These are phyloP conservation scores for Xiphydria camelus DNA, from an alignment of 2,888 invertebrate species.

Conservation along the genomic window DNA sequence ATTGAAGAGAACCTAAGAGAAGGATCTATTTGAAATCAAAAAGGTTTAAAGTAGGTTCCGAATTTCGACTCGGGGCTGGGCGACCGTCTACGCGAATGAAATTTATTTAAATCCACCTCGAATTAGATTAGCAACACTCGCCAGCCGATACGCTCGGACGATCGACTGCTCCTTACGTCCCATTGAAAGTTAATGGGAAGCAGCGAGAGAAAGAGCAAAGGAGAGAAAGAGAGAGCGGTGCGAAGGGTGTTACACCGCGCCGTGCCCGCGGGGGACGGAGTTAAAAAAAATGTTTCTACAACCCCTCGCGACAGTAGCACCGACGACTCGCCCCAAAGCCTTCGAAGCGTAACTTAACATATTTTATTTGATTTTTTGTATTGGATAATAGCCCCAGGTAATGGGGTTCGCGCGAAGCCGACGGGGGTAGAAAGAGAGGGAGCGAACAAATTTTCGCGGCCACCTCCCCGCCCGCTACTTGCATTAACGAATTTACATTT, in stretches of 20 bases:
- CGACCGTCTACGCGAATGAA: too few species aligned
- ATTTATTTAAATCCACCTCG: too few species aligned
- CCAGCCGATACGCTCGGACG: too few species aligned
- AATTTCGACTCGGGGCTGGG: too few species aligned
- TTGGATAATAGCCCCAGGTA: conserved; percentile 58
- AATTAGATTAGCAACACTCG: too few species aligned
- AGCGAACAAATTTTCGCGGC: conserved; percentile 46
- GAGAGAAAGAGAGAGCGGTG: conserved; percentile 26
- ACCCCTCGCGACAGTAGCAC: conserved; percentile 28
- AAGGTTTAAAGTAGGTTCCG: too few species aligned
- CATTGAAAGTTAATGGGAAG: conserved; percentile 39
- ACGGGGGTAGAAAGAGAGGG: conserved; percentile 6
- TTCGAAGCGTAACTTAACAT: conserved; percentile 54
- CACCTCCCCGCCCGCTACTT: conserved; percentile 32
- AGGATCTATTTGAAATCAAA: too few species aligned
- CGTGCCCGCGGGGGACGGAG: conserved; percentile 18
- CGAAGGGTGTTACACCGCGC: too few species aligned
- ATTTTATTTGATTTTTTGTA: conserved; percentile 58
- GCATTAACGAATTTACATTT: conserved; percentile 59
- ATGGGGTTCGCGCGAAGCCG: conserved; percentile 42
- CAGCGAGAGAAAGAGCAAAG: conserved; percentile 7
- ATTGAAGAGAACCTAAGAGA: too few species aligned
- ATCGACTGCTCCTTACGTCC: conserved; percentile 32
- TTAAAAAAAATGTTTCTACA: conserved; percentile 35
- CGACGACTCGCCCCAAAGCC: conserved; percentile 36